Conservation (phyloP, 2,888 invertebrate species). For the Ormyrus nitidulus region DNA sequence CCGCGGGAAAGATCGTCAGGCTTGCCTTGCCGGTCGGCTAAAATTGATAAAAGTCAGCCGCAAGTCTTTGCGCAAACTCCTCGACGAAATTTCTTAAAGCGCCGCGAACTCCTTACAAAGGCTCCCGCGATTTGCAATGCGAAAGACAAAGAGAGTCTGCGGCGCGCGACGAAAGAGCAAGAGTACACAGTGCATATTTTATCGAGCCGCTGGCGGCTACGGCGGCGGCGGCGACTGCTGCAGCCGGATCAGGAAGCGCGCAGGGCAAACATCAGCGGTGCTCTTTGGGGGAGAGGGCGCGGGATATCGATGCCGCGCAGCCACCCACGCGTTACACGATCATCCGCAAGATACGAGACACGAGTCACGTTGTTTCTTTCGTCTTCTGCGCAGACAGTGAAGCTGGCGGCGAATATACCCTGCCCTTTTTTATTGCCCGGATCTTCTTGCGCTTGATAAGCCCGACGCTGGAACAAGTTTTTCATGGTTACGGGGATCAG, state of each 20-base stretch:
- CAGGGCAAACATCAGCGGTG: too few relatives aligned
- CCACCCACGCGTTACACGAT: background rate
- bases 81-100: background rate
- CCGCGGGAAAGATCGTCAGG: too few relatives aligned
- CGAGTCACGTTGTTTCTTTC: background rate
- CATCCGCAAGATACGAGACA: constrained; percentile 5
- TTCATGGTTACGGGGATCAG: too few relatives aligned
- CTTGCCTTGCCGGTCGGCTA: too few relatives aligned
- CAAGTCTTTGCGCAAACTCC: too few relatives aligned
- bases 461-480: too few relatives aligned
- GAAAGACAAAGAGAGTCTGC: constrained; percentile 36
- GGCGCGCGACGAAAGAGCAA: constrained; percentile 16
- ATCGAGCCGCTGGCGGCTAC: constrained; percentile 3
- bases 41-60: too few relatives aligned
- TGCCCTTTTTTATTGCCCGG: too few relatives aligned
- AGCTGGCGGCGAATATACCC: too few relatives aligned
- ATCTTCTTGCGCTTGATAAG: too few relatives aligned
- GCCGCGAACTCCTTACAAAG: background rate
- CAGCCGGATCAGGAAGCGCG: too few relatives aligned
- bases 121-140: background rate
- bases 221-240: background rate
- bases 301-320: background rate
- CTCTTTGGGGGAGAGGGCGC: background rate
- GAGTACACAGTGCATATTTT: constrained; percentile 28
- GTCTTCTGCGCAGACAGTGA: background rate